Base-by-base conservation (phyloP, 2,113 vertebrate genomes). In the Xyliphius kryptos region DNA sequence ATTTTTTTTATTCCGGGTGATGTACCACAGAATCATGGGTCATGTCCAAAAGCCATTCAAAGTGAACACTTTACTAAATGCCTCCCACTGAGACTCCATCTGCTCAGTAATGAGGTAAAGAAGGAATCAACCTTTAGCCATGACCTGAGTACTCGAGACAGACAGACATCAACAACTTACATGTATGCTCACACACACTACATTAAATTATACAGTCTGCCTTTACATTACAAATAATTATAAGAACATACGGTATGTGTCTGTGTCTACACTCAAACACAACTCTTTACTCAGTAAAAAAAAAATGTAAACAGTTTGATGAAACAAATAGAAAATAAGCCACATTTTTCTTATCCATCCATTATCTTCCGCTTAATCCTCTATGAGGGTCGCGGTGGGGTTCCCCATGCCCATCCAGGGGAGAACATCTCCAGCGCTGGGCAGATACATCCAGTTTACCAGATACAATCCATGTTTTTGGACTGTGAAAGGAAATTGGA, bases 141-240 rank as follows among this genome's bases (percentile, higher is more conserved):
- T 14, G 40, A 41, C 40, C 40, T 14, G 2, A 41, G 3, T 14
- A 17, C 14, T 36, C 41, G 20, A 53, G 51, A 47, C 26, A 19
- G 52, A 37, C 40, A 55, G 22, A 65, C 40, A 14, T 41, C 40
- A 10, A n/a, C n/a, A n/a, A n/a, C n/a, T n/a, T 41, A 10, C 13
- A 10, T 41, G 3, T 41, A 10, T 38, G n/a, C 40, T 41, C 10
- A 41, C 13, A 41, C 12, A 41, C 13, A 12, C 9, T 14, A 41
- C 13, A 14, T 41, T 41, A 41, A 41, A 41, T 41, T 7, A 14
- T 41, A 12, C 9, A 41, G 13, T 12, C 40, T 12, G 9, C 9
- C 9, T 41, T 12, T 12, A 41, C 13, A 41, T 7, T 41, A 12
- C 9, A 41, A 41, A 41, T 14, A 1, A 41, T 41, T 41, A 11